Percentiles rank a stretch among this genome's conserved stretches.
phyloP scores from a whole-genome alignment of 2,113 vertebrate species.

The Aphyosemion australe region DNA sequence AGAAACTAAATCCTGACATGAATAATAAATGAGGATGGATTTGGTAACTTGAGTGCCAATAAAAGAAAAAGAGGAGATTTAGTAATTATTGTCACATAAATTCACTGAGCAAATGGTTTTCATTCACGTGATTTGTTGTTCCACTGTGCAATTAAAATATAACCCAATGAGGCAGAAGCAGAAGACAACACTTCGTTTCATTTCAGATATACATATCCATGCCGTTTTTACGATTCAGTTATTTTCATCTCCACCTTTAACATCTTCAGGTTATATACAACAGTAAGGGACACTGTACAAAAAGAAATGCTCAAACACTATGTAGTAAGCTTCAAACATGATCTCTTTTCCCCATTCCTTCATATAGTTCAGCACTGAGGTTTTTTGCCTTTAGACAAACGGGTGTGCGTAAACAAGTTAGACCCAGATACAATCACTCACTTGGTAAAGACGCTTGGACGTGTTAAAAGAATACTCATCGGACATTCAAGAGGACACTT shows the following conservation, averaged over 20 bases:
- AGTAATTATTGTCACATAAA: conserved; percentile 6
- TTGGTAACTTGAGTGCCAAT: conserved; percentile 17
- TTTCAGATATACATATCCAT: conserved; percentile 73
- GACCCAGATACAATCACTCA: conserved; percentile 75
- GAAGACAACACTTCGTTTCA: conserved; percentile 61
- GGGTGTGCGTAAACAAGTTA: conserved; percentile 69
- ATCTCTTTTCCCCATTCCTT: conserved; percentile 17
- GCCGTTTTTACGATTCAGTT: conserved; percentile 49
- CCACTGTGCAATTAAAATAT: conserved; percentile 36
- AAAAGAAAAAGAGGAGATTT: neutral
- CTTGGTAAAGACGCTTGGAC: conserved; percentile 73
- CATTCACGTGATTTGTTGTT: conserved; percentile 49
- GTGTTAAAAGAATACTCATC: conserved; percentile 72
- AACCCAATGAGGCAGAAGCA: conserved; percentile 66
- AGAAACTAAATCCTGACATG: conserved; percentile 24
- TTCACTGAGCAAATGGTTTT: conserved; percentile 31
- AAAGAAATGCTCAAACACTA: conserved; percentile 63
- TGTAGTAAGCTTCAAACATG: conserved; percentile 59
- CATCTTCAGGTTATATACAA: conserved; percentile 63
- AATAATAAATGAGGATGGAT: conserved; percentile 2
- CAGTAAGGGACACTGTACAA: conserved; percentile 57
- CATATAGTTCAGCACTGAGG: conserved; percentile 56
- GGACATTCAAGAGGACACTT: conserved; percentile 76
- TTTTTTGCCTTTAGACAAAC: conserved; percentile 65
- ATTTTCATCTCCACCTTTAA: conserved; percentile 58